These are phyloP conservation scores for Crotalus helleri DNA, from an alignment of 2,113 vertebrate species.

Conservation along the genomic window DNA sequence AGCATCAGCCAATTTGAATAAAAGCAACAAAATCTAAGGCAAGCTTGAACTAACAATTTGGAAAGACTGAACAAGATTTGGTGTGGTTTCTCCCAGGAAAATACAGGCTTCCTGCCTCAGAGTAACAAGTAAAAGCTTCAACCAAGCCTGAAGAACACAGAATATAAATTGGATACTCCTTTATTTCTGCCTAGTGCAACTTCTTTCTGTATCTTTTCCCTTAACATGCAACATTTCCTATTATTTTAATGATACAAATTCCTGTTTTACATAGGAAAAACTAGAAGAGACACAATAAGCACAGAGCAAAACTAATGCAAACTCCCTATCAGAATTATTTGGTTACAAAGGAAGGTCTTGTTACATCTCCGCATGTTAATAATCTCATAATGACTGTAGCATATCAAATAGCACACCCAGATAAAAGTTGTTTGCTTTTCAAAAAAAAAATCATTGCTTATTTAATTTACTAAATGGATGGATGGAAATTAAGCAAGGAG, in stretches of 20 bases:
- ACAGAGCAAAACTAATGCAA: background rate
- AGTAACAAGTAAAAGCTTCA: background rate
- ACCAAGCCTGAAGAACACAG: background rate
- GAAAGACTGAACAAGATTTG: background rate
- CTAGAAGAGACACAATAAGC: background rate
- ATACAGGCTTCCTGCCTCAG: background rate
- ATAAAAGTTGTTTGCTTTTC: background rate
- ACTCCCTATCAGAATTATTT: background rate
- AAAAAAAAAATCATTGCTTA: background rate
- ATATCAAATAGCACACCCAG: background rate
- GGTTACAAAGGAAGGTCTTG: background rate
- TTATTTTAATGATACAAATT: background rate
- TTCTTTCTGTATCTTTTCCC: background rate
- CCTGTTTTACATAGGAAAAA: background rate
- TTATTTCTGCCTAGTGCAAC: background rate
- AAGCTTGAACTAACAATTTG: background rate
- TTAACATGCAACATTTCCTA: background rate
- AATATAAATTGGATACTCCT: background rate
- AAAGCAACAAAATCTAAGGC: background rate
- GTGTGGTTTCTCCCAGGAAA: background rate
- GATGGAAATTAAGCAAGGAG: no score
- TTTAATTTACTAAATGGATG: background rate
- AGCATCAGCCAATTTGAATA: background rate
- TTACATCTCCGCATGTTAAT: background rate
- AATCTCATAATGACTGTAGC: background rate